phyloP scores from a whole-genome alignment of 2,888 invertebrate genomes.

The Mylabris sibirica region DNA sequence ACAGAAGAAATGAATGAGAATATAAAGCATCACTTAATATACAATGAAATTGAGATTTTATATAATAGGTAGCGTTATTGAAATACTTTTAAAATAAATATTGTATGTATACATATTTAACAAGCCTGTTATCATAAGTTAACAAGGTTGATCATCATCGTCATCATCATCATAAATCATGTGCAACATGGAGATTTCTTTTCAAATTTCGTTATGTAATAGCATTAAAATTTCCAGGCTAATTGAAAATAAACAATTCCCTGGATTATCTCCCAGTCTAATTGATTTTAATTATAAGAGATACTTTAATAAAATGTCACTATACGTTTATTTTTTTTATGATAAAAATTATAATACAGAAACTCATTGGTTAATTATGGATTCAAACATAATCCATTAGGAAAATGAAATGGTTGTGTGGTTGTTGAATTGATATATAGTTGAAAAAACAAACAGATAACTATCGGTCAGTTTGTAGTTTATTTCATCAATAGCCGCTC shows the following conservation, averaged over 20 bases:
- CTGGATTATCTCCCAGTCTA: background rate
- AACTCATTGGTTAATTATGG: background rate
- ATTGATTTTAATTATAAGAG: background rate
- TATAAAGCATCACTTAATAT: background rate
- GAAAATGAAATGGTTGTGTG: constrained; percentile 42
- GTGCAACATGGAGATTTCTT: background rate
- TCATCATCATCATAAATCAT: background rate
- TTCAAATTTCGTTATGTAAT: background rate
- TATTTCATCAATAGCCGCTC: constrained; percentile 6
- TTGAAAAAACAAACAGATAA: constrained; percentile 32
- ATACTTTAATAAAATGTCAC: too few species aligned
- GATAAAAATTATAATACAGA: too few species aligned
- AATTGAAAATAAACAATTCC: constrained; percentile 1
- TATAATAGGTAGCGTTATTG: background rate
- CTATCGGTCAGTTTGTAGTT: constrained; percentile 9
- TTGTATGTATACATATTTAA: background rate
- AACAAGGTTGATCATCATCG: background rate
- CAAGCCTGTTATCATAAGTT: constrained; percentile 1
- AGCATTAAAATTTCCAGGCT: background rate
- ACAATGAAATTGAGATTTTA: background rate
- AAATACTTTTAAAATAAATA: background rate
- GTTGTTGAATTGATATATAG: background rate
- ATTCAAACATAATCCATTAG: constrained; percentile 37
- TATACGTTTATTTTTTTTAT: too few species aligned
- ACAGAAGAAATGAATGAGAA: background rate